phyloP scores from a whole-genome alignment of 1,140 invertebrate genomes.

The Cherax quadricarinatus region DNA sequence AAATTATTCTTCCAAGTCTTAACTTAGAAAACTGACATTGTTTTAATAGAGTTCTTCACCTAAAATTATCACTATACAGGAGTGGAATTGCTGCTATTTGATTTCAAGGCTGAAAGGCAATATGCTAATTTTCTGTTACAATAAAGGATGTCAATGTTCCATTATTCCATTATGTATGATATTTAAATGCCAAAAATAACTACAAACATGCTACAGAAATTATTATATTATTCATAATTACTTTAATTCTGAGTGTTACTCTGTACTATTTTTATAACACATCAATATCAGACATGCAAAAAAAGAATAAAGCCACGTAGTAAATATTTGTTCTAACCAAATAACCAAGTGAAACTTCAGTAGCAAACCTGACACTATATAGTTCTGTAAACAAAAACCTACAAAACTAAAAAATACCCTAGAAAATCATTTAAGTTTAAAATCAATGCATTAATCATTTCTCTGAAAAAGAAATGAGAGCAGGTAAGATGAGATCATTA shows the following conservation, averaged over 20 bases:
- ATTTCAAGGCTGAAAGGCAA: background rate
- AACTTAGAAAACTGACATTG: too few species aligned
- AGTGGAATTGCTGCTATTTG: background rate
- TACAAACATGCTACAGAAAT: background rate
- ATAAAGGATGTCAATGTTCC: background rate
- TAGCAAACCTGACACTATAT: background rate
- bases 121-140: background rate
- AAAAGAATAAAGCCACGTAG: background rate
- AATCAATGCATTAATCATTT: background rate
- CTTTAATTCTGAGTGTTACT: background rate
- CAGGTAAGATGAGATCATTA: background rate
- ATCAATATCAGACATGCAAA: background rate
- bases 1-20: too few species aligned
- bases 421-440: background rate
- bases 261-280: background rate
- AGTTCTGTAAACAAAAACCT: background rate
- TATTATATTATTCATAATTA: constrained; percentile 3
- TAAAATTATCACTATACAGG: background rate
- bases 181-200: constrained; percentile 15
- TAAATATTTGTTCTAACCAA: background rate
- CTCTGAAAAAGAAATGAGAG: background rate
- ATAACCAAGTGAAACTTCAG: background rate
- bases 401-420: background rate
- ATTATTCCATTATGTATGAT: background rate
- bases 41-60: background rate